phyloP scores from a whole-genome alignment of 2,797 vertebrate genomes.

The Crossoptilon crossoptilon region DNA sequence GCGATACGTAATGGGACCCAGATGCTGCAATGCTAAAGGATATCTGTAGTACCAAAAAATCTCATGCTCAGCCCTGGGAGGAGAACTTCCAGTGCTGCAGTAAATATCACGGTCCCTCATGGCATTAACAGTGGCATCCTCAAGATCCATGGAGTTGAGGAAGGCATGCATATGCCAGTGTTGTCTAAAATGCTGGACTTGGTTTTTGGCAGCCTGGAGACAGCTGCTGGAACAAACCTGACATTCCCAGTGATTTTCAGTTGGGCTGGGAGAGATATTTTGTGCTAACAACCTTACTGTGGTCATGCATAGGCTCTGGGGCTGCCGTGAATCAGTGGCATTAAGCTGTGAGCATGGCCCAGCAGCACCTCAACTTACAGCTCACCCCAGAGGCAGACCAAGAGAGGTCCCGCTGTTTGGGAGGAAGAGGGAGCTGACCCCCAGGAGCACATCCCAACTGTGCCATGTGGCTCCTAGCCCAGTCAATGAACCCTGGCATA shows the following conservation, averaged over 20 bases:
- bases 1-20: accelerated
- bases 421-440: neutral
- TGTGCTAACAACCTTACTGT: neutral
- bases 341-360: neutral
- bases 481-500: neutral
- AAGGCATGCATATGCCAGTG: neutral
- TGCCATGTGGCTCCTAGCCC: neutral
- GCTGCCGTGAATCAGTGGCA: neutral
- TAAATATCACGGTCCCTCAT: no score
- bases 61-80: neutral
- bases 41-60: neutral
- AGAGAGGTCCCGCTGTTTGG: neutral
- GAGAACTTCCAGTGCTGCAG: neutral
- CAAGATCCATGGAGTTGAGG: neutral
- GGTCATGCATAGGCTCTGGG: neutral
- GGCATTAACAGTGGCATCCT: neutral
- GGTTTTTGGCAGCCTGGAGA: neutral
- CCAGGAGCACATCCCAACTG: neutral
- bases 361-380: neutral
- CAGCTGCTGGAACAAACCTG: neutral
- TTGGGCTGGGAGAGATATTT: neutral
- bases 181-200: neutral
- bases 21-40: neutral
- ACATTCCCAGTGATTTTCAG: neutral
- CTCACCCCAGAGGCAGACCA: neutral